Percentiles rank a stretch among this genome's conserved stretches.
Evolutionary conservation across 2,888 invertebrate genomes (phyloP).

Genomic region (Colletes collaris): DNA sequence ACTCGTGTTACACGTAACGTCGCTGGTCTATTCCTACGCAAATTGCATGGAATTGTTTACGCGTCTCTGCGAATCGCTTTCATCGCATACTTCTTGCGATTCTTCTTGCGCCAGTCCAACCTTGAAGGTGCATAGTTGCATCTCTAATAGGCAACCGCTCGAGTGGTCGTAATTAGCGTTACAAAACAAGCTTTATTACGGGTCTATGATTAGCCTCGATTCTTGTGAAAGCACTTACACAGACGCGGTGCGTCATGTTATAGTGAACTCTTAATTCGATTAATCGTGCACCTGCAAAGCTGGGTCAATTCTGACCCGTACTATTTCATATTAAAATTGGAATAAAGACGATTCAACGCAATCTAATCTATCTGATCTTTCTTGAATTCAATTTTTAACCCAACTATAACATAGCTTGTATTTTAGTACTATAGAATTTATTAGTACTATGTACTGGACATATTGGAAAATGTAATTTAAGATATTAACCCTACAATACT

Average conservation of each 20-base stretch:
- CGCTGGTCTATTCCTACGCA: conserved; percentile 3
- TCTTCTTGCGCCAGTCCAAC: conserved; percentile 58
- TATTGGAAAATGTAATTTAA: too few relatives aligned
- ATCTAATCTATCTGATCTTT: too few relatives aligned
- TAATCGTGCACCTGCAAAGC: too few relatives aligned
- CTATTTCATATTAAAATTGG: too few relatives aligned
- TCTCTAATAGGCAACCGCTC: conserved; percentile 51
- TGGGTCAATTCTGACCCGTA: too few relatives aligned
- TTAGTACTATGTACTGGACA: too few relatives aligned
- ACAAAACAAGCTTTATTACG: conserved; percentile 47
- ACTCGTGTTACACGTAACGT: too few relatives aligned
- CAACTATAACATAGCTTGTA: too few relatives aligned
- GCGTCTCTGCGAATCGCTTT: conserved; percentile 34
- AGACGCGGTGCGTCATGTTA: not conserved
- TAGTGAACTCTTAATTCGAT: conserved; percentile 14
- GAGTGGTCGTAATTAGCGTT: conserved; percentile 57
- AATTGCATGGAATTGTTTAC: conserved; percentile 28
- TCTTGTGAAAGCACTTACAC: conserved; percentile 23
- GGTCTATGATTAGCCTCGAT: conserved; percentile 38
- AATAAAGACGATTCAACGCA: too few relatives aligned
- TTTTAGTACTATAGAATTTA: too few relatives aligned
- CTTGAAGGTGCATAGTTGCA: conserved; percentile 59
- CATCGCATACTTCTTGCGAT: conserved; percentile 38
- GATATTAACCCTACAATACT: too few relatives aligned
- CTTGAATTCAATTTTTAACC: too few relatives aligned